phyloP scores from a whole-genome alignment of 2,888 invertebrate genomes.

The Drosophila pegasa region DNA sequence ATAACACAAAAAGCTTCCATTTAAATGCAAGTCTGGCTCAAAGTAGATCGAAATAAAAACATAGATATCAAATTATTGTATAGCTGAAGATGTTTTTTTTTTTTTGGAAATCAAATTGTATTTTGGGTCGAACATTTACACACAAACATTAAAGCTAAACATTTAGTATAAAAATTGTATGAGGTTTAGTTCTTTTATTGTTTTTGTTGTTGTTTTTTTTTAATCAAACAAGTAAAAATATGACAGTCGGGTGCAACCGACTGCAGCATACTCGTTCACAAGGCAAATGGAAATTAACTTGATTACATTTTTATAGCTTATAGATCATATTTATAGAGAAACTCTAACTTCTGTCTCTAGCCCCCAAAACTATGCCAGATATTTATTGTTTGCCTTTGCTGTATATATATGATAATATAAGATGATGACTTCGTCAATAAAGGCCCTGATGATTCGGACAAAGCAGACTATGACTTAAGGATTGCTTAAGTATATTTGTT shows the following conservation, averaged over 20 bases:
- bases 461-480: too few relatives aligned
- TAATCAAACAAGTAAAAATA: constrained; percentile 11
- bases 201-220: background rate
- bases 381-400: too few relatives aligned
- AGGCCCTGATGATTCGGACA: too few relatives aligned
- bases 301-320: too few relatives aligned
- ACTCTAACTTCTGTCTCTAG: background rate
- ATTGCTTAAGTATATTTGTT: too few relatives aligned
- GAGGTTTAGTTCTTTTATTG: constrained; percentile 8
- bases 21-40: constrained; percentile 17
- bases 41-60: constrained; percentile 12
- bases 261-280: background rate
- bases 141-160: constrained; percentile 66
- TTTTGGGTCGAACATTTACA: constrained; percentile 39
- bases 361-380: too few relatives aligned
- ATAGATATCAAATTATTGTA: background rate
- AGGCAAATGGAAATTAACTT: background rate
- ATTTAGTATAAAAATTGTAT: constrained; percentile 47
- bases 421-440: too few relatives aligned
- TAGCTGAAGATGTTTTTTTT: constrained; percentile 2
- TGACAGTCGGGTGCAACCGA: background rate
- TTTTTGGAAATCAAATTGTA: constrained; percentile 24
- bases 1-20: constrained; percentile 32
- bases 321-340: background rate
- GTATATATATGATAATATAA: too few relatives aligned